Conservation (phyloP, 1,140 invertebrate genomes). For the Drosophila triauraria region DNA sequence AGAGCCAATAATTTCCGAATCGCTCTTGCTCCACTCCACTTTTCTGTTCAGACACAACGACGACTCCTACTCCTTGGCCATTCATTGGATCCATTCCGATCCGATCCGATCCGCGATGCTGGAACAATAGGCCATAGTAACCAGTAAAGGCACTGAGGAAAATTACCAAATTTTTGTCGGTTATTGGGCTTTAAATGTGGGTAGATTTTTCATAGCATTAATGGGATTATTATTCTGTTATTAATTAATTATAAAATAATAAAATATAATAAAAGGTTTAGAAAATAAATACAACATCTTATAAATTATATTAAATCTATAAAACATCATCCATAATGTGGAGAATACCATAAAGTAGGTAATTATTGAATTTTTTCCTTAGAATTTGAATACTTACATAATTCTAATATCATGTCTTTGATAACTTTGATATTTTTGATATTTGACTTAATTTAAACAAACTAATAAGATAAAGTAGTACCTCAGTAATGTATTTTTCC, state of each 20-base stretch:
- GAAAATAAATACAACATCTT: no score
- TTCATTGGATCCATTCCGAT: constrained; percentile 30
- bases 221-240: background rate
- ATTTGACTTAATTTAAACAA: background rate
- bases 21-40: constrained; percentile 46
- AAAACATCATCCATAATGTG: background rate
- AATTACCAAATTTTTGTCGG: background rate
- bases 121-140: constrained; percentile 68
- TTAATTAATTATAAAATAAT: background rate
- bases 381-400: background rate
- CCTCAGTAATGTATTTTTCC: background rate
- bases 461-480: background rate
- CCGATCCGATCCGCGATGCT: constrained; percentile 44
- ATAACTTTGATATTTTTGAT: background rate
- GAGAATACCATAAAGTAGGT: no score
- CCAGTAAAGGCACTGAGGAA: constrained; percentile 14
- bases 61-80: constrained; percentile 63
- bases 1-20: constrained; percentile 80
- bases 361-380: no score
- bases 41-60: constrained; percentile 31
- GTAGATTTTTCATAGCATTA: no score
- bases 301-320: no score
- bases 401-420: background rate
- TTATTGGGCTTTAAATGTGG: no score
- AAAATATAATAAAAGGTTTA: no score